Evolutionary conservation across 2,888 invertebrate species (phyloP).

Genomic region (Drosophila nr. perissopoda): DNA sequence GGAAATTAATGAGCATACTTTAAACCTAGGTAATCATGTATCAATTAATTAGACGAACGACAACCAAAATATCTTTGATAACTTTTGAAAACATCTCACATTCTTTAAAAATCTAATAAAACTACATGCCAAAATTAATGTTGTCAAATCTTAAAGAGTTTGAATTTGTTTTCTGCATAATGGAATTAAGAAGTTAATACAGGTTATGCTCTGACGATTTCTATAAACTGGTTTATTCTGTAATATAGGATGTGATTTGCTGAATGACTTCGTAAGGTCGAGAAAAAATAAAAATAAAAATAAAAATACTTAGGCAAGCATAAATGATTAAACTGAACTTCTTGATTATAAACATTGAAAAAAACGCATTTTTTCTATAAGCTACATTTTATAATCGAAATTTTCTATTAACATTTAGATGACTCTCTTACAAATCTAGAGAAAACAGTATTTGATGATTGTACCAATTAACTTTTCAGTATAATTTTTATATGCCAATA

Average conservation of each 20-base stretch:
- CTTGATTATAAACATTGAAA: neutral
- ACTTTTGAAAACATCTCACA: neutral
- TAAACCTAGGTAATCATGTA: neutral
- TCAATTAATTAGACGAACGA: neutral
- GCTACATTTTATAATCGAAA: neutral
- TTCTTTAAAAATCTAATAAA: neutral
- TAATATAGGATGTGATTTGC: neutral
- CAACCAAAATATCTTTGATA: accelerated
- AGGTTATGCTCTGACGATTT: neutral
- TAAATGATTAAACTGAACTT: neutral
- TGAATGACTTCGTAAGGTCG: neutral
- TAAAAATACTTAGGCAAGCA: neutral
- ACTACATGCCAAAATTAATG: neutral
- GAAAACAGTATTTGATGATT: neutral
- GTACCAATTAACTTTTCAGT: neutral
- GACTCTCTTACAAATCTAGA: neutral
- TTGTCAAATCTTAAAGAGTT: neutral
- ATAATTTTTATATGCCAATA: neutral
- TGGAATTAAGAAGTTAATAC: neutral
- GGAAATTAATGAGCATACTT: neutral
- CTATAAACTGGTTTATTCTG: neutral
- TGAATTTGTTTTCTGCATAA: neutral
- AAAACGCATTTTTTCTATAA: neutral
- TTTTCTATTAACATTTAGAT: neutral
- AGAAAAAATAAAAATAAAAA: no score